phyloP scores from a whole-genome alignment of 2,888 invertebrate genomes.

The Galeruca laticollis region DNA sequence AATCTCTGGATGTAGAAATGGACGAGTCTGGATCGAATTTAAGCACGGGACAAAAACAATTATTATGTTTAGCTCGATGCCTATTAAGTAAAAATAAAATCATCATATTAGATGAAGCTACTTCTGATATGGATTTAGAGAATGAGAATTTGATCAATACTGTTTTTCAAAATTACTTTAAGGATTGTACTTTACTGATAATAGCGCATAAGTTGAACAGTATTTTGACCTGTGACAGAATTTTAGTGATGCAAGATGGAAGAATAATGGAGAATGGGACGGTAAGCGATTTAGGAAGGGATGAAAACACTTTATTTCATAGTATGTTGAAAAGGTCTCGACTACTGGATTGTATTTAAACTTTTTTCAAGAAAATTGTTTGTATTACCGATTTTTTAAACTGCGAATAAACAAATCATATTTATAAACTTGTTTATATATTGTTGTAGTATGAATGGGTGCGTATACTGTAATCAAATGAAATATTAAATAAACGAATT shows the following conservation, averaged over 20 bases:
- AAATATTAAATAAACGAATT: too few relatives aligned
- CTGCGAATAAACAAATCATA: too few relatives aligned
- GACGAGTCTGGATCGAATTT: constrained; percentile 57
- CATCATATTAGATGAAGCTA: constrained; percentile 76
- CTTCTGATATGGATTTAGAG: constrained; percentile 85
- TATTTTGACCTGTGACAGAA: constrained; percentile 86
- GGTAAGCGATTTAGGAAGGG: constrained; percentile 76
- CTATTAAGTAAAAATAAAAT: constrained; percentile 66
- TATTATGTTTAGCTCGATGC: constrained; percentile 78
- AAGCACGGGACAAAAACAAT: constrained; percentile 72
- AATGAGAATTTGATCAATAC: constrained; percentile 82
- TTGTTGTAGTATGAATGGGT: too few relatives aligned
- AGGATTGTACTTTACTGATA: constrained; percentile 82
- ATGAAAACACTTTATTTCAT: constrained; percentile 73
- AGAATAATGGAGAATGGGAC: constrained; percentile 81
- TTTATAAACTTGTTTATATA: too few relatives aligned
- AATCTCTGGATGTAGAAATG: constrained; percentile 68
- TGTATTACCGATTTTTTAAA: too few relatives aligned
- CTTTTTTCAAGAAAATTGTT: not conserved
- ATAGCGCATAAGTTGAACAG: constrained; percentile 88
- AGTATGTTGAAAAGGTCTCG: constrained; percentile 70
- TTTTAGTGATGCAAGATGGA: constrained; percentile 85
- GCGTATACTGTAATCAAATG: too few relatives aligned
- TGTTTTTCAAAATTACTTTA: constrained; percentile 80
- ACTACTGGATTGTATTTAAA: constrained; percentile 16